These are phyloP conservation scores for Psittacula cyanocephala DNA, from an alignment of 2,113 vertebrate genomes.

Conservation along the genomic window DNA sequence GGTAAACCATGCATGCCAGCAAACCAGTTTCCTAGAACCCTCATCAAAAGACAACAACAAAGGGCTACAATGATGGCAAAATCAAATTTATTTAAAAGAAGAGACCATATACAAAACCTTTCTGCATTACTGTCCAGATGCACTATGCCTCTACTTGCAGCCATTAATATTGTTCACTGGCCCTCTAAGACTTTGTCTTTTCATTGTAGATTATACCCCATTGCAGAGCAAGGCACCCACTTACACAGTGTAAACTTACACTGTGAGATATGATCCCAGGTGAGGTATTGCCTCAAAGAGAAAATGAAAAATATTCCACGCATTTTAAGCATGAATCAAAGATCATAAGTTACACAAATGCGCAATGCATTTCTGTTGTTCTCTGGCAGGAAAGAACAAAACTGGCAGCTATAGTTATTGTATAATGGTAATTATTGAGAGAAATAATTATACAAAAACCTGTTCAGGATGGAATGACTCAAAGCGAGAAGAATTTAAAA, in stretches of 20 bases:
- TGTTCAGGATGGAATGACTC: neutral
- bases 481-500: constrained; percentile 6
- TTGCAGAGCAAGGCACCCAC: neutral
- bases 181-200: neutral
- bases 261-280: constrained; percentile 39
- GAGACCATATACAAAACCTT: neutral
- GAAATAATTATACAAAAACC: constrained; percentile 53
- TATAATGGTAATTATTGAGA: constrained; percentile 44
- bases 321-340: constrained; percentile 59
- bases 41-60: neutral
- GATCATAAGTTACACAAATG: constrained; percentile 37
- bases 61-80: neutral
- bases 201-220: neutral
- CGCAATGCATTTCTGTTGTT: constrained; percentile 18
- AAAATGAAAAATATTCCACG: constrained; percentile 70
- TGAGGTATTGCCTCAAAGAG: constrained; percentile 46
- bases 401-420: constrained; percentile 49
- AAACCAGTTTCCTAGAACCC: neutral
- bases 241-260: neutral
- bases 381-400: constrained; percentile 39
- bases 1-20: accelerated
- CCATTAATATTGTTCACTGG: neutral
- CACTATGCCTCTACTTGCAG: neutral
- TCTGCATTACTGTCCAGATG: neutral
- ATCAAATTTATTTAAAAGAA: neutral